These are phyloP conservation scores for Drosophila robusta DNA, from an alignment of 2,888 invertebrate species.

Conservation along the genomic window DNA sequence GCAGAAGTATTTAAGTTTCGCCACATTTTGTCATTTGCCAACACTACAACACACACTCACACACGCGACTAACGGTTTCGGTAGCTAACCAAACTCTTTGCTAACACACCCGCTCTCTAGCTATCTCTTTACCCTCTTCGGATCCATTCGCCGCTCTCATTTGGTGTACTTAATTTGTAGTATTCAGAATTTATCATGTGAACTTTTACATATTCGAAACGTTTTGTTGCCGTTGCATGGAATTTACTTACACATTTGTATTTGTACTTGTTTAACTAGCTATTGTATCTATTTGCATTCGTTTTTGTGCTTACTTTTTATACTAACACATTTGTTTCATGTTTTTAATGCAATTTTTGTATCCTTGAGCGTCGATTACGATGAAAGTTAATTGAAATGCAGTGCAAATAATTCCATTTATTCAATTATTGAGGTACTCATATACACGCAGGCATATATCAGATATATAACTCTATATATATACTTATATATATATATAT, in stretches of 20 bases:
- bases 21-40: conserved; percentile 17
- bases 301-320: conserved; percentile 48
- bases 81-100: conserved; percentile 31
- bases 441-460: conserved; percentile 61
- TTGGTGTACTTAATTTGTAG: conserved; percentile 40
- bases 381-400: conserved; percentile 56
- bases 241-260: conserved; percentile 58
- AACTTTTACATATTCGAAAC: conserved; percentile 38
- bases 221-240: conserved; percentile 64
- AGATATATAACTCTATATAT: conserved; percentile 50
- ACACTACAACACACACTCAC: conserved; percentile 2
- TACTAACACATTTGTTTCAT: conserved; percentile 32
- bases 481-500: conserved; percentile 62
- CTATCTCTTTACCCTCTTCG: not conserved
- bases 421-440: conserved; percentile 64
- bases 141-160: conserved; percentile 5
- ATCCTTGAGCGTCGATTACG: conserved; percentile 13
- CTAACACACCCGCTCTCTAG: conserved; percentile 2
- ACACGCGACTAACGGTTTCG: conserved; percentile 49
- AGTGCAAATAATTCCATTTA: conserved; percentile 76
- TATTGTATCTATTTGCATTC: conserved; percentile 33
- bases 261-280: conserved; percentile 26
- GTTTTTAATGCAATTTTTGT: conserved; percentile 13
- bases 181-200: conserved; percentile 41
- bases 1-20: conserved; percentile 47